Conservation (phyloP, 2,797 vertebrate species). For the Coregonus ussuriensis region DNA sequence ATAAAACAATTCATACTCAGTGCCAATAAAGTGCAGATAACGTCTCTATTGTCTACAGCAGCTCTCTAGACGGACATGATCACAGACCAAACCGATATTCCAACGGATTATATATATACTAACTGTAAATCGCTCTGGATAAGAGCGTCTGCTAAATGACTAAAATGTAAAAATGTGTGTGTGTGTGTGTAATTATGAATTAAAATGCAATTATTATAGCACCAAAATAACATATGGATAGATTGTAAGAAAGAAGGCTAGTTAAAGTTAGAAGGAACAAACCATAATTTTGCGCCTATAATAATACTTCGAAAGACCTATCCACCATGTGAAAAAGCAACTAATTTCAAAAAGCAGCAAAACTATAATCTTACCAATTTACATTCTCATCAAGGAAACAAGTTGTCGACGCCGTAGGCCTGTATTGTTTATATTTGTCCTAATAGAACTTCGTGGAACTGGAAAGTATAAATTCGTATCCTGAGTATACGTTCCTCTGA, state of each 20-base stretch:
- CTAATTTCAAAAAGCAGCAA: neutral
- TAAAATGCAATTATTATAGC: neutral
- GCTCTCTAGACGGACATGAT: neutral
- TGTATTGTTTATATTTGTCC: slow-evolving; percentile 19
- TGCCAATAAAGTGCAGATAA: neutral
- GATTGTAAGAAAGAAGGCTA: neutral
- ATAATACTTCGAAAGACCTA: neutral
- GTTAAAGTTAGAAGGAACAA: neutral
- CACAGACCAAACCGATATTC: neutral
- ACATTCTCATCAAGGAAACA: slow-evolving; percentile 52
- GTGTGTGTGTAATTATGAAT: too few relatives aligned
- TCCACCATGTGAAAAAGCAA: neutral
- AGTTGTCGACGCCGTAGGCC: slow-evolving; percentile 1
- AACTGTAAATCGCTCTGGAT: too few relatives aligned
- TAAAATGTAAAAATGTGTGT: too few relatives aligned
- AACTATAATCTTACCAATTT: slow-evolving; percentile 54
- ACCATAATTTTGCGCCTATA: neutral
- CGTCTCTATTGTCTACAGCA: neutral
- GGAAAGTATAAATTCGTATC: slow-evolving; percentile 22
- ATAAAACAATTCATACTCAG: neutral
- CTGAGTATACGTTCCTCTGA: slow-evolving; percentile 20
- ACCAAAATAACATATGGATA: neutral
- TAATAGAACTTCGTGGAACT: neutral
- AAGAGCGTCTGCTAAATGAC: too few relatives aligned
- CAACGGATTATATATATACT: too few relatives aligned